These are phyloP conservation scores for Passerina amoena DNA, from an alignment of 2,113 vertebrate genomes.

Conservation along the genomic window DNA sequence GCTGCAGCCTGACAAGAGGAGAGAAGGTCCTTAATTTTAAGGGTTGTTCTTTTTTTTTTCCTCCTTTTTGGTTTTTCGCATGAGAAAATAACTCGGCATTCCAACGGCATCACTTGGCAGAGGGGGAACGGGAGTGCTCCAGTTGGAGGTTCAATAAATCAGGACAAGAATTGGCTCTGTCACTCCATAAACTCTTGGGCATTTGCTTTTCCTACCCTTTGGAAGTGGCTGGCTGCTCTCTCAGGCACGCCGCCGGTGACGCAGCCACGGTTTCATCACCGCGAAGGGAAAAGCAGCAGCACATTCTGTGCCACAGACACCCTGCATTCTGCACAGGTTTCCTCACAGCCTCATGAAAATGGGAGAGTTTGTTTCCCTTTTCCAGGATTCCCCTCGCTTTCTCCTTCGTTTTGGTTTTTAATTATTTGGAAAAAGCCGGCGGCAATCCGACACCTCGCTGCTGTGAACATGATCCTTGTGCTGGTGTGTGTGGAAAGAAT, in stretches of 20 bases:
- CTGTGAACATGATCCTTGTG: slow-evolving; percentile 24
- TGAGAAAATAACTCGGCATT: slow-evolving; percentile 71
- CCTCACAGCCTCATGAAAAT: background rate
- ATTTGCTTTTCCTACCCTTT: slow-evolving; percentile 54
- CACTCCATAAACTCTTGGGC: slow-evolving; percentile 61
- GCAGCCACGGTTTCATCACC: background rate
- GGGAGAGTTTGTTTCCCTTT: background rate
- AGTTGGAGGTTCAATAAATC: slow-evolving; percentile 61
- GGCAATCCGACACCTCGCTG: background rate
- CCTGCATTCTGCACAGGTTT: background rate
- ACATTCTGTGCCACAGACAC: background rate
- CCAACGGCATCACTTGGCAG: slow-evolving; percentile 65
- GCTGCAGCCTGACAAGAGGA: background rate
- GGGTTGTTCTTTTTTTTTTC: background rate
- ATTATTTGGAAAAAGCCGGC: background rate
- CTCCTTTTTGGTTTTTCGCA: slow-evolving; percentile 1
- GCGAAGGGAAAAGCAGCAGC: background rate
- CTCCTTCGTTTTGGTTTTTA: background rate
- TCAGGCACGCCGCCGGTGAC: slow-evolving; percentile 24
- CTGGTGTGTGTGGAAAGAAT: background rate
- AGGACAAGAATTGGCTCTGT: slow-evolving; percentile 61
- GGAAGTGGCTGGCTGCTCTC: slow-evolving; percentile 34
- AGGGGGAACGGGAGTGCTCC: slow-evolving; percentile 36
- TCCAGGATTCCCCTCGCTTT: background rate
- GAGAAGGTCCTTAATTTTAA: slow-evolving; percentile 19